Evolutionary conservation across 2,888 invertebrate genomes (phyloP).

Genomic region (Drosophila ustulata): DNA sequence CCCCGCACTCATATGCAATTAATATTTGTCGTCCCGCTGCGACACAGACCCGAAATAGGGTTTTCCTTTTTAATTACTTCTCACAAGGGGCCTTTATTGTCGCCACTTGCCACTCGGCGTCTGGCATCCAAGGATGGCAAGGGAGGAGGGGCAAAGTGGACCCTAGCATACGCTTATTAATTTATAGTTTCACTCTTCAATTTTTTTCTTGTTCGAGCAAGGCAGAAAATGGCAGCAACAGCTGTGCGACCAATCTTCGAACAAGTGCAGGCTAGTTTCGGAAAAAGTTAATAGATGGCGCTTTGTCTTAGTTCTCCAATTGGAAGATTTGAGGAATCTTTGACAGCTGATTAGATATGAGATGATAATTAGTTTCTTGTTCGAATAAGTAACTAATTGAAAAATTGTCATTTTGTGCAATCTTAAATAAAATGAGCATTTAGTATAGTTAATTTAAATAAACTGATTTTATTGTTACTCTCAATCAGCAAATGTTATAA

Average conservation of each 20-base stretch:
- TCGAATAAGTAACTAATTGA: no score
- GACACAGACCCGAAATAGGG: constrained; percentile 33
- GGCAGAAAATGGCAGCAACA: constrained; percentile 33
- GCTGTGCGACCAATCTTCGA: constrained; percentile 20
- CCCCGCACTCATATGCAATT: constrained; percentile 70
- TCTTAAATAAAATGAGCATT: no score
- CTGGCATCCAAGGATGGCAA: not conserved
- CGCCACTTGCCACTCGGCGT: constrained; percentile 5
- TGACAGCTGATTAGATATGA: not conserved
- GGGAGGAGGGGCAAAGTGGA: not conserved
- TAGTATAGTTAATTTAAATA: no score
- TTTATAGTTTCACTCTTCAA: constrained; percentile 33
- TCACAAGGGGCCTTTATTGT: constrained; percentile 56
- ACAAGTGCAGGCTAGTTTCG: constrained; percentile 15
- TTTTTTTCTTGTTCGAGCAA: constrained; percentile 10
- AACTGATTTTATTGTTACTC: no score
- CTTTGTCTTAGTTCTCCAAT: constrained; percentile 4
- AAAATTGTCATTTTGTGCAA: no score
- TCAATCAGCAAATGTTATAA: no score
- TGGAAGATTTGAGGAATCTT: not conserved
- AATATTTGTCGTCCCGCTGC: constrained; percentile 67
- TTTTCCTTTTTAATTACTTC: constrained; percentile 65
- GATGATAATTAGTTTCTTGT: not conserved
- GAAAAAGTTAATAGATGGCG: constrained; percentile 29
- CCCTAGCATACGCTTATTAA: constrained; percentile 30